Evolutionary conservation across 2,797 vertebrate genomes (phyloP), one percentile per base, ranked within the genome.

Genomic region (Clarias pachynema): DNA sequence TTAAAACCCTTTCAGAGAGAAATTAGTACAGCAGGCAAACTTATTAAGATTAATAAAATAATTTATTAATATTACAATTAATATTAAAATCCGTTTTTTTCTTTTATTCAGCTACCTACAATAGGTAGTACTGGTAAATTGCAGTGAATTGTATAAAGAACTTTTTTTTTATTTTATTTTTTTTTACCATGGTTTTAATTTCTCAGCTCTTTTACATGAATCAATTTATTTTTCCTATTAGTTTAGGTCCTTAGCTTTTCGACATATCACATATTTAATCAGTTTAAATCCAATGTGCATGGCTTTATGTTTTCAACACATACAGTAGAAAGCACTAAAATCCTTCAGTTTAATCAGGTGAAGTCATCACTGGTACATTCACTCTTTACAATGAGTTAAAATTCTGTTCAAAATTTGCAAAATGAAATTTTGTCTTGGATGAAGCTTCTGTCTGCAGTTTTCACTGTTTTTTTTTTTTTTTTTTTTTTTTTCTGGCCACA

Each of bases 361-460:
- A 24, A 29, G n/a, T 16, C 7, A n/a, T 18, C 44, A 29, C 16
- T 18, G 5, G 7, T 75, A 74, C 15, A 44, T 53, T 53, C 2
- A 10, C 8, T 37, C 18, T 4, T 74, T 53, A 16, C 6, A 18
- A 18, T 57, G 7, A 31, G 29, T 24, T 78, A 0, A 44, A 62
- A 40, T 63, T 34, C 14, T 40, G 44, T 12, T n/a, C 18, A 63
- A 63, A 79, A n/a, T n/a, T 15, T 9, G 15, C 12, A 59, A 77
- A 60, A 9, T 37, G 0, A 60, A 24, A n/a, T 53, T 62, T 26
- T 74, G 5, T 60, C 18, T 53, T 60, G 26, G 7, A 20, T 16
- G 40, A 73, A 26, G 79, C 40, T 53, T 88, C 81, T 60, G 18
- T 74, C 44, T 82, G n/a, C 65, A 40, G 34, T 87, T 89, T 85